Conservation (phyloP, 2,113 vertebrate species). For the Cochlearius cochlearius region DNA sequence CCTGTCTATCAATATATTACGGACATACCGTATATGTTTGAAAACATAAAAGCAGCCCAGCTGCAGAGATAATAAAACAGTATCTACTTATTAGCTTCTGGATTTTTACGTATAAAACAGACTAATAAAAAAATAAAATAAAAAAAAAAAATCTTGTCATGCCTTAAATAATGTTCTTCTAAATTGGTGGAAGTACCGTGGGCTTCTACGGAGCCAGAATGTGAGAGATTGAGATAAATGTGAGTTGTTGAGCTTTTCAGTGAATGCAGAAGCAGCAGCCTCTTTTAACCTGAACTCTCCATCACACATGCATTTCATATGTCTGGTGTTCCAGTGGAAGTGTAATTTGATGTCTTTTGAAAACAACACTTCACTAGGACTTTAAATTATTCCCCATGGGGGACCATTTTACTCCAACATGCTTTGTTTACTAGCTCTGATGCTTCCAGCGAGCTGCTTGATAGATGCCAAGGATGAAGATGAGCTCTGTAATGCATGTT, state of each 20-base stretch:
- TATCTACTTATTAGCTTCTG: background rate
- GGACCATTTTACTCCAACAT: conserved; percentile 11
- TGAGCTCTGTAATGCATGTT: background rate
- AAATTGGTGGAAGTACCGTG: background rate
- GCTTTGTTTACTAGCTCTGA: conserved; percentile 41
- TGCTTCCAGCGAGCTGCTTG: conserved; percentile 24
- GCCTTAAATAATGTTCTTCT: background rate
- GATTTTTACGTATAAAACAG: background rate
- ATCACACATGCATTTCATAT: background rate
- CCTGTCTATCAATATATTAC: background rate
- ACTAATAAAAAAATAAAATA: background rate
- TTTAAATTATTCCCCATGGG: conserved; percentile 46
- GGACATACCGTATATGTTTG: background rate
- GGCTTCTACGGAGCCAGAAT: background rate
- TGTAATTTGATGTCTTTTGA: conserved; percentile 25
- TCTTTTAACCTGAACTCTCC: conserved; percentile 8
- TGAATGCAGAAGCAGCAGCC: background rate
- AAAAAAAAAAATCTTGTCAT: background rate
- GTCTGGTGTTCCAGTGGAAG: conserved; percentile 4
- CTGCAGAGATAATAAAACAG: background rate
- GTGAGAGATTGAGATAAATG: background rate
- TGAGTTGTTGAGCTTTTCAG: background rate
- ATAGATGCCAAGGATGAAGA: conserved; percentile 39
- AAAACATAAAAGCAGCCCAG: background rate
- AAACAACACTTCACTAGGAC: conserved; percentile 21